Base-by-base conservation (phyloP, 2,113 vertebrate genomes). In the Hypanus sabinus region DNA sequence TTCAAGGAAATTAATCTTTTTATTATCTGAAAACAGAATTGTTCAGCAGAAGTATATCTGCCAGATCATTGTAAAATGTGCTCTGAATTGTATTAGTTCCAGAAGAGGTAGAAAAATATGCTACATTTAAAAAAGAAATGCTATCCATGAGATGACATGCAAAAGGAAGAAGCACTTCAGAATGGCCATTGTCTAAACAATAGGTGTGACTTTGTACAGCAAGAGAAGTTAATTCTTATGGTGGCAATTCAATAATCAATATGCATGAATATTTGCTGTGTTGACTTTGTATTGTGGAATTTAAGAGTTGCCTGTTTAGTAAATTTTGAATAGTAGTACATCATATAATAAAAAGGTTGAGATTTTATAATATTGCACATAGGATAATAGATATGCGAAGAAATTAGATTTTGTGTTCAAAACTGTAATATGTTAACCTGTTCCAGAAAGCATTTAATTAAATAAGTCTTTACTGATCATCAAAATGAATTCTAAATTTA, bases 401-500 rank as follows among this genome's bases (percentile, higher is more conserved):
- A 68, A 7, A 65, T 65, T 88, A 5, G 30, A 65, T 65, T 88
- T 88, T 30, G 8, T 62, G 30, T 65, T 65, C 10, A 1, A 62
- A 33, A 65, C 57, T 65, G 33, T 65, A 60, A 30, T 88, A 88
- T 60, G 30, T 62, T 14, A 60, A 62, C 5, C 30, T 90, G n/a
- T 8, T 68, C 85, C 60, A 18, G 14, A 33, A 65, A 18, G 30
- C 60, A 90, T 1, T 33, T 90, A 90, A 33, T 90, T 68, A 90
- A 90, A 68, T 65, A 16, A 36, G n/a, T 62, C 85, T 68, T 88
- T 62, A 57, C 24, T 88, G 57, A 62, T 88, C 83, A 88, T 27
- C 57, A 90, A 90, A 90, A 90, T 90, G 60, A 65, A 90, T n/a
- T 68, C 60, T 14, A 90, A 9, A 65, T 90, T 90, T 90, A 90